Evolutionary conservation across 2,888 invertebrate species (phyloP), one percentile per base, ranked within the genome.

Genomic region (Agrenia bidenticulata): DNA sequence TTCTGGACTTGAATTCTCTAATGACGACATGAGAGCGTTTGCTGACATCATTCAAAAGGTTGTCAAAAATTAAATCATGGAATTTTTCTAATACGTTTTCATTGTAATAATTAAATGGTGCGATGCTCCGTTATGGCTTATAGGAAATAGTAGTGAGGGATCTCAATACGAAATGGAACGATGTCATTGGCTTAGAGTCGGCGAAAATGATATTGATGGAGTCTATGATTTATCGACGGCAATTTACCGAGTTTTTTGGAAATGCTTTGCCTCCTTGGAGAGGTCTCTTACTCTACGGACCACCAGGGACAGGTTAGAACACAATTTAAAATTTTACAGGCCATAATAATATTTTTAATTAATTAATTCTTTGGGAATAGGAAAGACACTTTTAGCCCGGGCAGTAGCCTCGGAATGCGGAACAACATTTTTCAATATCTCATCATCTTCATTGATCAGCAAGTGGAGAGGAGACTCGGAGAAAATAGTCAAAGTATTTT

Each of bases 391-490:
- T 79, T 81, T 96, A 73, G 96, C 95, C 0, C 90, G 90, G 80
- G 92, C 93, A 0, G 86, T 92, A 1, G 94, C 94, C 2, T 85
- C 88, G 0, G 92, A 94, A 80, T 88, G 89, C 70, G 81, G 79
- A 77, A 85, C 82, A 2, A 91, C 91, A 0, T 94, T 96, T 81
- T 94, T 97, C 80, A 95, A 94, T 78, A 87, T 96, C 15, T 89
- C 92, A 1, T 89, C 92, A 67, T 92, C 94, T 77, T 88, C 89
- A 1, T 85, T 96, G 50, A 86, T 94, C n/a, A 93, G 92, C 77
- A 97, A 97, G 81, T 96, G 95, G 95, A 83, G 95, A 32, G 96
- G 96, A 0, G 96, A 97, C 76, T 94, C 94, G 0, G 96, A 96
- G 82, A 95, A 94, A 81, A 87, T 94, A 75, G 84, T 96, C 50